Evolutionary conservation across 2,888 invertebrate genomes (phyloP), one percentile per base, ranked within the genome.

Genomic region (Agonopterix subpropinquella): DNA sequence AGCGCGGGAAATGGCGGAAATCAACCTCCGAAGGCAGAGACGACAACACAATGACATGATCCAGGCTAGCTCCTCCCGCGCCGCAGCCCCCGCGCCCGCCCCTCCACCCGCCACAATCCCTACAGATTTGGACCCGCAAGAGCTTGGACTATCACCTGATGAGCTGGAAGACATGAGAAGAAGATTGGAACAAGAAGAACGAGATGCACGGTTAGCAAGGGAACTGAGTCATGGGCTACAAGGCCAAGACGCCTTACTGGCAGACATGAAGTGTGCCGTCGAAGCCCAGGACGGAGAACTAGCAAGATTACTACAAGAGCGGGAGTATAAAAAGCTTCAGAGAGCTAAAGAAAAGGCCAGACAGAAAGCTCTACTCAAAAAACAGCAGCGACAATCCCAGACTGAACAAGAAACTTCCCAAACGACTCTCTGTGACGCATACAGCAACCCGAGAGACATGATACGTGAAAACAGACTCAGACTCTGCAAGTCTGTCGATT

Each of bases 211-310:
- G 48, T 57, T 88, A 9, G 88, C 88, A 1, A 67, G 83, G 46
- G 77, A 87, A 55, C 51, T 88, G 18, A 86, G 84, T 50, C 75
- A 79, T 52, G 74, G 80, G 52, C 77, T 65, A n/a, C 77, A 80
- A 45, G 81, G 72, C 39, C 74, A 75, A 46, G 88, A 86, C 57
- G 73, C 73, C 8, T 56, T 88, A 9, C 53, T 87, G 18, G 79
- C 86, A 8, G 88, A 88, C 50, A 87, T 88, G 88, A 77, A 76
- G 52, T 86, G 77, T 65, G 88, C 88, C 1, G 88, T 88, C 4
- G 88, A 88, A 57, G 88, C 84, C n/a, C 88, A 88, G 47, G 88
- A 88, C 52, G 74, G 83, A 41, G 88, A 88, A 53, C 69, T 88
- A 0, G 88, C 88, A 0, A 62, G 87, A 41, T 59, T 88, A 44